These are phyloP conservation scores for Petrocephalus zakoni DNA, from an alignment of 2,113 vertebrate genomes.

Conservation along the genomic window DNA sequence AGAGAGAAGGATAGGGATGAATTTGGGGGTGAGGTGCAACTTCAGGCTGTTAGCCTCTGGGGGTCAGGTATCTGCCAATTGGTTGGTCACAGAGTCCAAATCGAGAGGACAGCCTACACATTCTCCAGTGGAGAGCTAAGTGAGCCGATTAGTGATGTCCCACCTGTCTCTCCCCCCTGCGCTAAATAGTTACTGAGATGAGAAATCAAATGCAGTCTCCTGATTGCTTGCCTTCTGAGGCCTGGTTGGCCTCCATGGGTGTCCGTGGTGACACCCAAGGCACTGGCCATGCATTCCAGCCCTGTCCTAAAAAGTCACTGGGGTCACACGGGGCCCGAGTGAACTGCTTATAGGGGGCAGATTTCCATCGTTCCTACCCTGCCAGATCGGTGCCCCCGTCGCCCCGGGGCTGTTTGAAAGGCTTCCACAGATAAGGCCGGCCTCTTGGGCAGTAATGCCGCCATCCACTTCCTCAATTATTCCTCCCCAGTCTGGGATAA, in stretches of 20 bases:
- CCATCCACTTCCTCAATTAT: slow-evolving; percentile 26
- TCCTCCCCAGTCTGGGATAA: slow-evolving; percentile 28
- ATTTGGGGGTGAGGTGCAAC: not conserved
- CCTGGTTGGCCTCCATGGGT: not conserved
- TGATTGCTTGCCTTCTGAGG: not conserved
- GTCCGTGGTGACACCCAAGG: not conserved
- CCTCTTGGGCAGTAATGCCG: slow-evolving; percentile 25
- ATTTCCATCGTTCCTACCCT: not conserved
- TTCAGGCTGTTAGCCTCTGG: not conserved
- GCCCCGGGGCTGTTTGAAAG: slow-evolving; percentile 32
- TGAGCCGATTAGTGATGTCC: not conserved
- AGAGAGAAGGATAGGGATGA: not conserved
- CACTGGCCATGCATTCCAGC: not conserved
- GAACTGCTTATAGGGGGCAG: not conserved
- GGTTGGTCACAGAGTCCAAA: not conserved
- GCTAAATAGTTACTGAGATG: not conserved
- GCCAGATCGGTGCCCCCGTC: slow-evolving; percentile 21
- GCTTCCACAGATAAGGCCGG: slow-evolving; percentile 32
- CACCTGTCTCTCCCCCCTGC: not conserved
- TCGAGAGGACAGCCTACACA: not conserved
- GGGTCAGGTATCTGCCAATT: not conserved
- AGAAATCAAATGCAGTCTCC: not conserved
- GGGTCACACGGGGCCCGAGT: not conserved
- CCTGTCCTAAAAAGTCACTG: not conserved
- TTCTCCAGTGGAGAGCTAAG: not conserved